Percentiles rank a stretch among this genome's conserved stretches.
Evolutionary conservation across 2,888 invertebrate species (phyloP).

Genomic region (Caenorhabditis macrosperma): DNA sequence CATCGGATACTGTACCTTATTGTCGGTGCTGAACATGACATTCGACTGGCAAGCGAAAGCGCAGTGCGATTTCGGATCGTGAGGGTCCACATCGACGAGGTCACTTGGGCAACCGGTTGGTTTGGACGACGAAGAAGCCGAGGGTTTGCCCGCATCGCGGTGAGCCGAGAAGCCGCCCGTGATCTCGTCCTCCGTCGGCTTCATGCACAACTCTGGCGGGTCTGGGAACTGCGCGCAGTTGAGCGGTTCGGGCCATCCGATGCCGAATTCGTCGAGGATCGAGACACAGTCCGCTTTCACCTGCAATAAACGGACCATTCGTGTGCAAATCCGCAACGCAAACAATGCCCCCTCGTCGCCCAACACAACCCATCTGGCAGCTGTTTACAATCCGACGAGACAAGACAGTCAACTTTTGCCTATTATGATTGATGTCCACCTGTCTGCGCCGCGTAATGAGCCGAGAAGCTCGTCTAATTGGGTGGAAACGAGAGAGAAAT

Average conservation of each 20-base stretch:
- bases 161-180: conserved; percentile 35
- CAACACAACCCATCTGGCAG: conserved; percentile 27
- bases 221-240: conserved; percentile 89
- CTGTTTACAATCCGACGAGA: conserved; percentile 39
- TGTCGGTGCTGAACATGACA: conserved; percentile 71
- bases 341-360: conserved; percentile 17
- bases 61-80: conserved; percentile 71
- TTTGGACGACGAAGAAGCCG: conserved; percentile 30
- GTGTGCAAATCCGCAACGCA: conserved; percentile 31
- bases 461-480: conserved; percentile 32
- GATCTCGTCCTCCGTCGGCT: conserved; percentile 78
- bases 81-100: conserved; percentile 75
- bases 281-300: conserved; percentile 85
- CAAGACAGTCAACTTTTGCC: conserved; percentile 49
- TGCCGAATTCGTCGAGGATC: conserved; percentile 84
- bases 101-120: conserved; percentile 72
- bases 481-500: conserved; percentile 4
- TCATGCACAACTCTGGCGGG: conserved; percentile 87
- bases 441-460: conserved; percentile 42
- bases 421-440: conserved; percentile 57
- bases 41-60: conserved; percentile 82
- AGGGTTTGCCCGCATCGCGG: conserved; percentile 1
- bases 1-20: conserved; percentile 56
- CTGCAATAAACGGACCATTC: conserved; percentile 58
- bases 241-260: conserved; percentile 86